A percentile compares a stretch with the other conserved stretches of the same genome.
Evolutionary conservation across 53 echinoderm and acorn worm species (phyloP).

Genomic region (Paelopatides confundens): DNA sequence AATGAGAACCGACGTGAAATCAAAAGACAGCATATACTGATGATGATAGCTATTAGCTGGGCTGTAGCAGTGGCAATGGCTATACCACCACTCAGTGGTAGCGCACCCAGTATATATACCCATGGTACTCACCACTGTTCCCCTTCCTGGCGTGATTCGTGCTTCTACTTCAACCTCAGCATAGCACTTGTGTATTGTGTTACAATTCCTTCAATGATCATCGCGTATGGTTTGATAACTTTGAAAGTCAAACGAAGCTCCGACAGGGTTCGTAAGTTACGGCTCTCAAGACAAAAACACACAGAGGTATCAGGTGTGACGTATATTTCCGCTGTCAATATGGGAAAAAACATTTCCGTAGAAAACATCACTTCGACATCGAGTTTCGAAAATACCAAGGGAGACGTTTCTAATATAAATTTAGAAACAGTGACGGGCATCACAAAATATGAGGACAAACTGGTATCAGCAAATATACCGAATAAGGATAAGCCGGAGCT

Average conservation of each 20-base stretch:
- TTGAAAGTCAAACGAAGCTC: no score
- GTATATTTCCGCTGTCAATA: no score
- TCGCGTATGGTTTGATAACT: background rate
- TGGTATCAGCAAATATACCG: no score
- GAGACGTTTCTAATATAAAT: no score
- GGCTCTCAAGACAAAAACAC: no score
- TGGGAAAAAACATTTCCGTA: no score
- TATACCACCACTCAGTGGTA: background rate
- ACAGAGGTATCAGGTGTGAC: no score
- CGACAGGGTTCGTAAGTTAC: background rate
- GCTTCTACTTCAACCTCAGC: background rate
- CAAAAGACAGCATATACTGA: background rate
- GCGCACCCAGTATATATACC: background rate
- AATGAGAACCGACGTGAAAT: background rate
- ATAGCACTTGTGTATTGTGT: background rate
- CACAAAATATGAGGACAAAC: no score
- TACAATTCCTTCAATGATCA: background rate
- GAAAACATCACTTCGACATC: no score
- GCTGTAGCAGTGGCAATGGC: background rate
- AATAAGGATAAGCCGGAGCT: no score
- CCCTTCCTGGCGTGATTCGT: background rate
- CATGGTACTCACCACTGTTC: conserved; percentile 9
- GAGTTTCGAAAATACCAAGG: no score
- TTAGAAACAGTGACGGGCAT: no score
- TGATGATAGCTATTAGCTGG: background rate